Conservation (phyloP, 2,797 vertebrate species). For the Vespertilio murinus region DNA sequence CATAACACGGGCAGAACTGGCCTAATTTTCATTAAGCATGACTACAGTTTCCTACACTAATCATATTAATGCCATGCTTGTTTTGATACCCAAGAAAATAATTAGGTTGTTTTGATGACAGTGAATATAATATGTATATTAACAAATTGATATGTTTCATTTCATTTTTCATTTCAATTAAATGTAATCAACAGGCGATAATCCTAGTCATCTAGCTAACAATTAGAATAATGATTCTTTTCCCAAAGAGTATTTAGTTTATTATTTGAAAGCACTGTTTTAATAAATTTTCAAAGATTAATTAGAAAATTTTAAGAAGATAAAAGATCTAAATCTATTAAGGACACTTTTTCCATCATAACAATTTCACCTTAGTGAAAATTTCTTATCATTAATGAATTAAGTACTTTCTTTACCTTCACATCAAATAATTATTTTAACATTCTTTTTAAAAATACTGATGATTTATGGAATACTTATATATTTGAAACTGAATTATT, state of each 20-base stretch:
- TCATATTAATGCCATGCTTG: conserved; percentile 57
- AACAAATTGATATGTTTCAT: conserved; percentile 7
- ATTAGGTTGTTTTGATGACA: conserved; percentile 55
- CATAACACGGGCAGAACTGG: conserved; percentile 34
- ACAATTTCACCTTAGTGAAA: background rate
- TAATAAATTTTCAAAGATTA: conserved; percentile 27
- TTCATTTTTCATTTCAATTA: conserved; percentile 45
- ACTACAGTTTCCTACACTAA: conserved; percentile 45
- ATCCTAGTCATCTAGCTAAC: background rate
- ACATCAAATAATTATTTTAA: conserved; percentile 8
- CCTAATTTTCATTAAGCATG: conserved; percentile 58
- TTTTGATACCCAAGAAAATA: conserved; percentile 43
- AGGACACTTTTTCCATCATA: background rate
- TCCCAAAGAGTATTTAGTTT: background rate
- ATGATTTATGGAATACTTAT: conserved; percentile 34
- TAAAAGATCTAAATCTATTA: conserved; percentile 17
- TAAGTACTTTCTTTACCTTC: background rate
- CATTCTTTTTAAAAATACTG: background rate
- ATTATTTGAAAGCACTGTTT: background rate
- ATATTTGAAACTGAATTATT: background rate
- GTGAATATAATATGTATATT: conserved; percentile 19
- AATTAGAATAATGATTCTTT: background rate
- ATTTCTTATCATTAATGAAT: background rate
- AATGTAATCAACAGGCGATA: background rate
- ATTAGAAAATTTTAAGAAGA: background rate